Percentiles rank a stretch among this genome's conserved stretches.
Conservation (phyloP, 2,797 vertebrate species). For the Labeo calbasu region DNA sequence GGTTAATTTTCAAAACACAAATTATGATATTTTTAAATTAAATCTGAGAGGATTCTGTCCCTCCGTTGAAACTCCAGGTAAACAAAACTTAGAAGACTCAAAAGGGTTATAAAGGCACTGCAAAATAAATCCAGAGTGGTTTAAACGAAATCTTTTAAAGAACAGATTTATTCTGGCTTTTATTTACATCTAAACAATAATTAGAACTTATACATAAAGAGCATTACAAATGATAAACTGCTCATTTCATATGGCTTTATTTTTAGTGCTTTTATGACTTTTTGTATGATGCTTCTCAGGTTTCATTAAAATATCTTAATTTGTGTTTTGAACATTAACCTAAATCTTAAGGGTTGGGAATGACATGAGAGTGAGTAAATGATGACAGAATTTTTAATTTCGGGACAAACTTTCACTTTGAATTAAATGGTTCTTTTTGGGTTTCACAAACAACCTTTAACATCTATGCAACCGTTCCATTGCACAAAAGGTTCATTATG, state of each 20-base stretch:
- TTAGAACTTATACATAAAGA: neutral
- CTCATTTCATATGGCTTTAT: neutral
- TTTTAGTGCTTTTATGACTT: neutral
- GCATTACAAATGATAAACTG: neutral
- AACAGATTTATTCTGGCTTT: neutral
- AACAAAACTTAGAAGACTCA: neutral
- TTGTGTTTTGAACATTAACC: neutral
- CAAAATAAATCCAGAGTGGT: neutral
- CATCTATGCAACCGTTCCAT: neutral
- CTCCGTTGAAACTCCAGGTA: neutral
- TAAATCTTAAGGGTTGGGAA: neutral
- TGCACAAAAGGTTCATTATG: neutral
- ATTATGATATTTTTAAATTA: neutral
- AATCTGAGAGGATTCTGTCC: neutral
- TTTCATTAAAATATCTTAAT: neutral
- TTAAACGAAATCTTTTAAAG: neutral
- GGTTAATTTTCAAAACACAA: neutral
- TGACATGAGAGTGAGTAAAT: neutral
- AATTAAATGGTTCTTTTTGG: neutral
- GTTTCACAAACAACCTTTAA: too few relatives aligned
- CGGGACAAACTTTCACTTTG: neutral
- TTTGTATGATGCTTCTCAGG: neutral
- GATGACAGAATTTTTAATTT: neutral
- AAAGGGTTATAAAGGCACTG: neutral
- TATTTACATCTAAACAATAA: neutral